Base-by-base conservation (phyloP, 2,113 vertebrate genomes). In the Bucco capensis region DNA sequence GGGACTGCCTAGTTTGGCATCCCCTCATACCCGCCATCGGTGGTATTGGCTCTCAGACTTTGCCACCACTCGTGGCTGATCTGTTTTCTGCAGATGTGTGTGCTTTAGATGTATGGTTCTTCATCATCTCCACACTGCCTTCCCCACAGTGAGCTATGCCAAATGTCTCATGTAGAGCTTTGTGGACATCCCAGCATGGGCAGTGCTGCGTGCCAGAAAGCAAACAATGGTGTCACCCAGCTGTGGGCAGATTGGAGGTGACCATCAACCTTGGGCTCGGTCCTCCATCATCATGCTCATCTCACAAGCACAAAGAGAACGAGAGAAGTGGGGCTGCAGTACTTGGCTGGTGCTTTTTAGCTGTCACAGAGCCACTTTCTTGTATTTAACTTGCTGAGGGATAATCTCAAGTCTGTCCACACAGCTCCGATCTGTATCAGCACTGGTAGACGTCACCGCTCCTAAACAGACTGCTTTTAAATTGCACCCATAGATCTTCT, bases 401-500 rank as follows among this genome's bases (percentile, higher is more conserved):
- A 93, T 67, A 86, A 78, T 50, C 86, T 83, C 33, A 28, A 17
- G 81, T 25, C 53, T 80, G 82, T 75, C 75, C 28, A 0, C 19
- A 27, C 64, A 65, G 62, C 53, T 81, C 30, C n/a, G 27, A n/a
- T 89, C 84, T 37, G 80, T 79, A 38, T 64, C 19, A 10, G 74
- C 2, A 9, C 40, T 69, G 84, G 37, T 24, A 42, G 79, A 90
- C 50, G 42, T 95, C 92, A 65, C 92, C 10, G 23, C 86, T 96
- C 89, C 72, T 85, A 85, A 83, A 93, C 91, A 96, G 85, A 96
- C 85, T 53, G 72, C 85, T 87, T 96, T 94, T 82, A 97, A 97
- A 97, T 97, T 96, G 88, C 81, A 82, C 93, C 94, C 91, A 93
- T 96, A 92, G 85, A 96, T 97, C 96, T 97, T 96, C 85, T 57